Conservation (phyloP, 1,140 invertebrate genomes). For the Drosophila novamexicana region DNA sequence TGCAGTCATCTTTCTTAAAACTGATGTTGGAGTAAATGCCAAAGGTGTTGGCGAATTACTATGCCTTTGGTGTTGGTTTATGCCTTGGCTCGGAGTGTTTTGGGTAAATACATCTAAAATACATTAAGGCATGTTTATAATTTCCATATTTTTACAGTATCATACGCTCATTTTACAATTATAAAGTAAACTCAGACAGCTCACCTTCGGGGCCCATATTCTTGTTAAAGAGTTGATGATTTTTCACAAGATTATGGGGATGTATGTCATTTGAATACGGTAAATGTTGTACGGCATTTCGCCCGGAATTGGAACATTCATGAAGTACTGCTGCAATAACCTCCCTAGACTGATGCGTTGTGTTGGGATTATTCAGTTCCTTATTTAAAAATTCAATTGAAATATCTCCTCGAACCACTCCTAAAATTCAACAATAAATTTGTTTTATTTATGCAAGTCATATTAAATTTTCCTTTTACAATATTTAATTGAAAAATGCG, state of each 20-base stretch:
- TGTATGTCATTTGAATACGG: slow-evolving; percentile 25
- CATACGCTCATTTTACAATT: no score
- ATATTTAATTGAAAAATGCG: not conserved
- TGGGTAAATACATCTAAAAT: slow-evolving; percentile 45
- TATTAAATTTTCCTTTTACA: no score
- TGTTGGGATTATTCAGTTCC: slow-evolving; percentile 89
- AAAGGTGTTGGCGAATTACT: slow-evolving; percentile 87
- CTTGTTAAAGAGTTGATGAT: slow-evolving; percentile 31
- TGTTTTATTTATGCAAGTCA: no score
- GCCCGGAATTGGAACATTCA: slow-evolving; percentile 66
- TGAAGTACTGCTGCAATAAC: slow-evolving; percentile 89
- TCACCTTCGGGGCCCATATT: slow-evolving; percentile 49
- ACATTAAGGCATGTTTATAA: not conserved
- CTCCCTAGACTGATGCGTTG: slow-evolving; percentile 90
- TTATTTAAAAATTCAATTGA: slow-evolving; percentile 86
- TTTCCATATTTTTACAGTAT: no score
- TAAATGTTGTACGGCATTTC: slow-evolving; percentile 29
- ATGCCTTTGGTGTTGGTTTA: slow-evolving; percentile 44
- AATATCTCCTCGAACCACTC: slow-evolving; percentile 54
- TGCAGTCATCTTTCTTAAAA: slow-evolving; percentile 96
- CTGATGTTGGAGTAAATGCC: slow-evolving; percentile 95
- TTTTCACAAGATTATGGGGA: slow-evolving; percentile 21
- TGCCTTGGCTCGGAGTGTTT: slow-evolving; percentile 26
- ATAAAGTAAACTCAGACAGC: not conserved
- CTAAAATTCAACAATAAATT: slow-evolving; percentile 20